Conservation (phyloP, 1,140 invertebrate genomes). For the Meloidogyne hapla region DNA sequence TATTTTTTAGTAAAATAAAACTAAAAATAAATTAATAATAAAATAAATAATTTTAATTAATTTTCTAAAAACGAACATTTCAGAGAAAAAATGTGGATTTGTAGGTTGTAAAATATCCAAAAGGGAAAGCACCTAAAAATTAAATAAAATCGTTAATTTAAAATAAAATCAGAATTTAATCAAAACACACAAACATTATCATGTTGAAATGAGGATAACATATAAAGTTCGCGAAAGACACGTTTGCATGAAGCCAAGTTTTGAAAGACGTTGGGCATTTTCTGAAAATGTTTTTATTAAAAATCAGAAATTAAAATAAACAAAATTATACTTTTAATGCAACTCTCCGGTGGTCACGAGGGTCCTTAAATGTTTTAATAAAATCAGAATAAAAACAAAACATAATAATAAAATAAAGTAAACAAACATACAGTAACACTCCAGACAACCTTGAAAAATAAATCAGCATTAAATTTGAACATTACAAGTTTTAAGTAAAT, state of each 20-base stretch:
- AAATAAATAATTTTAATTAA: no score
- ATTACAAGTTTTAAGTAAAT: not conserved
- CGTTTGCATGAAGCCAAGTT: slow-evolving; percentile 95
- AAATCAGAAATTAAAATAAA: not conserved
- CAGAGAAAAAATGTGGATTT: slow-evolving; percentile 64
- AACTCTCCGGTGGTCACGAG: slow-evolving; percentile 18
- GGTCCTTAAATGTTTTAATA: slow-evolving; percentile 15
- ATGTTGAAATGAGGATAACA: slow-evolving; percentile 99
- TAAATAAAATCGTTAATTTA: slow-evolving; percentile 6
- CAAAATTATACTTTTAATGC: slow-evolving; percentile 10
- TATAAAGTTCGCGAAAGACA: slow-evolving; percentile 96
- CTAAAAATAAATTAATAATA: no score
- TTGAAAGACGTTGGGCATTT: slow-evolving; percentile 99
- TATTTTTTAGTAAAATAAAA: not conserved
- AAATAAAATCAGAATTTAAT: slow-evolving; percentile 4
- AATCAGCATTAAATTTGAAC: not conserved
- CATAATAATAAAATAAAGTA: slow-evolving; percentile 1
- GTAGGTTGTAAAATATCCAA: slow-evolving; percentile 61
- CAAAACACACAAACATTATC: slow-evolving; percentile 79
- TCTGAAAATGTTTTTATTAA: slow-evolving; percentile 69
- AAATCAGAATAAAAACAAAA: slow-evolving; percentile 5
- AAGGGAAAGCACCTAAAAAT: slow-evolving; percentile 52
- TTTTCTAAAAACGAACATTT: slow-evolving; percentile 52
- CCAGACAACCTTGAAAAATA: slow-evolving; percentile 78
- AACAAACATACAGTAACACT: slow-evolving; percentile 77